Percentiles rank a stretch among this genome's conserved stretches.
phyloP scores from a whole-genome alignment of 2,113 vertebrate genomes.

The Leiothrix lutea region DNA sequence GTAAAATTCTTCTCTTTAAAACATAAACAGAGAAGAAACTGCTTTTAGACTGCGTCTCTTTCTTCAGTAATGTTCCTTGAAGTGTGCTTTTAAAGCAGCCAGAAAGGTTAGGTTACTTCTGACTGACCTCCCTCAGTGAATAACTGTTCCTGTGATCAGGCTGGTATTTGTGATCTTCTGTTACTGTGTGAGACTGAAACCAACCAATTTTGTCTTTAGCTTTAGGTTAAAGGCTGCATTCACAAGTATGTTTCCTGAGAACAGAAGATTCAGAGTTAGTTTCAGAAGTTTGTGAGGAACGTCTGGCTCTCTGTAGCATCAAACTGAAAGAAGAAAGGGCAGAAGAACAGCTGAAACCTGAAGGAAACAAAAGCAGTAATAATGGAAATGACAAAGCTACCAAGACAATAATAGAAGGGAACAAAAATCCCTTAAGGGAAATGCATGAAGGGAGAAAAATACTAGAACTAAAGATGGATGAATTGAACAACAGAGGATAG shows the following conservation, averaged over 20 bases:
- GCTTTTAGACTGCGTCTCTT: background rate
- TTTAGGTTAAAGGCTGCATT: conserved; percentile 6
- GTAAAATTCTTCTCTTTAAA: background rate
- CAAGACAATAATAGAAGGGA: background rate
- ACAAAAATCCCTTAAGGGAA: conserved; percentile 24
- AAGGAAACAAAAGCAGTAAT: background rate
- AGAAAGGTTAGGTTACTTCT: background rate
- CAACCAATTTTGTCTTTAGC: background rate
- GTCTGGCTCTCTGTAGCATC: background rate
- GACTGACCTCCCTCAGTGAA: background rate
- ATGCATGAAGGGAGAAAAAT: background rate
- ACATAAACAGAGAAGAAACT: background rate
- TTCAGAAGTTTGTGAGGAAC: background rate
- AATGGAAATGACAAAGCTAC: conserved; percentile 21
- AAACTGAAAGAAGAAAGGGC: background rate
- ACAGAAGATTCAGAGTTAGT: background rate
- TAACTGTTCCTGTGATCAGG: background rate
- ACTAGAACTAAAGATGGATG: background rate
- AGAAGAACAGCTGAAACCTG: conserved; percentile 4
- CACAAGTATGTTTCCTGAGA: background rate
- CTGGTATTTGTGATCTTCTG: background rate
- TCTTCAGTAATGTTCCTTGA: background rate
- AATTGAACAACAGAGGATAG: background rate
- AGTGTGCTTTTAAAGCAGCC: background rate
- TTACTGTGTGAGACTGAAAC: background rate